Evolutionary conservation across 2,888 invertebrate species (phyloP).

Genomic region (Luperina nickerlii): DNA sequence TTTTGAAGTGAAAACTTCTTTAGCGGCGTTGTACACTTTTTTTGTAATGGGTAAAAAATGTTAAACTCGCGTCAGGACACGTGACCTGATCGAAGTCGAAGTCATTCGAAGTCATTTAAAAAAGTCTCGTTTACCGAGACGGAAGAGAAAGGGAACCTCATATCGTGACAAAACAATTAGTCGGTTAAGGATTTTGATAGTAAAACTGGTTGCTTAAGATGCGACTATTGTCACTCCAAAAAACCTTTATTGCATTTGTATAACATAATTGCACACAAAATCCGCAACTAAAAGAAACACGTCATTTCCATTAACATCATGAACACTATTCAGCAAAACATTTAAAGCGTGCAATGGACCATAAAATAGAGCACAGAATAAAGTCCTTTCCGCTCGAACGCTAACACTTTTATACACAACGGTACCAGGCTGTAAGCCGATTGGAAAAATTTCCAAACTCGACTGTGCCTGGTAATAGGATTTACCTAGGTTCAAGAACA

Average conservation of each 20-base stretch:
- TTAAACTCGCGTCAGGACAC: too few relatives aligned
- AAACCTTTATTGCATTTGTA: neutral
- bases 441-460: slow-evolving; percentile 79
- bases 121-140: neutral
- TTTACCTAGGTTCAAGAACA: slow-evolving; percentile 69
- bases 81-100: too few relatives aligned
- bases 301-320: slow-evolving; percentile 18
- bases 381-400: slow-evolving; percentile 39
- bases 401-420: slow-evolving; percentile 50
- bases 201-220: neutral
- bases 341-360: slow-evolving; percentile 35
- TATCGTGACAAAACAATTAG: neutral
- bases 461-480: slow-evolving; percentile 75
- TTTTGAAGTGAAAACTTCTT: too few relatives aligned
- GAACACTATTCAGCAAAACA: slow-evolving; percentile 27
- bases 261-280: neutral
- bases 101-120: neutral
- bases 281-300: neutral
- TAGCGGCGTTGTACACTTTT: too few relatives aligned
- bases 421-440: slow-evolving; percentile 76
- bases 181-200: neutral
- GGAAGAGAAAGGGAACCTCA: neutral
- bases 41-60: too few relatives aligned
- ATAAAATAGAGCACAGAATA: slow-evolving; percentile 31
- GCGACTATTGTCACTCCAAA: neutral